Percentiles rank a stretch among this genome's conserved stretches.
These are phyloP conservation scores for Muschampia plurimacula DNA, from an alignment of 2,888 invertebrate genomes.

Conservation along the genomic window DNA sequence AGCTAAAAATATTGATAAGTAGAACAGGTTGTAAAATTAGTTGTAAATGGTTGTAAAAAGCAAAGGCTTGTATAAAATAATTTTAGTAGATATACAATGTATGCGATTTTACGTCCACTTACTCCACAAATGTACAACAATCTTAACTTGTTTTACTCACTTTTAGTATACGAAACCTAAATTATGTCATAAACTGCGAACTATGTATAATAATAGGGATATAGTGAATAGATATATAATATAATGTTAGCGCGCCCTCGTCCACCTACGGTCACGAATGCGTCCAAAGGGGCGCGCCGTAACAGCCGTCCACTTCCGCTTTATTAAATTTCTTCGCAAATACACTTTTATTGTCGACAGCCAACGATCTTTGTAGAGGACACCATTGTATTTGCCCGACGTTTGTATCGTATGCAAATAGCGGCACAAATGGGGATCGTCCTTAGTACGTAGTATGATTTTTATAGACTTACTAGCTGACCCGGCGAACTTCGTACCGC, in stretches of 20 bases:
- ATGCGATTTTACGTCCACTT: no score
- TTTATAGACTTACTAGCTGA: constrained; percentile 63
- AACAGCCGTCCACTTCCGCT: constrained; percentile 81
- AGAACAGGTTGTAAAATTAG: no score
- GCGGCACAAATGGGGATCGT: constrained; percentile 68
- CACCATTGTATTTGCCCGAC: constrained; percentile 69
- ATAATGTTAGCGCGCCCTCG: constrained; percentile 29
- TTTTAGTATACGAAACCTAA: neutral
- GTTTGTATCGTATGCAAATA: constrained; percentile 83
- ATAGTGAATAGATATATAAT: neutral
- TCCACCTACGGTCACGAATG: constrained; percentile 39
- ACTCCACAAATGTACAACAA: no score
- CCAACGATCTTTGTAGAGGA: constrained; percentile 76
- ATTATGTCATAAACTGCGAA: neutral
- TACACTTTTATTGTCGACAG: constrained; percentile 81
- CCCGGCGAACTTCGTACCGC: neutral
- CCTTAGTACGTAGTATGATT: constrained; percentile 76
- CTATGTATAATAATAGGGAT: constrained; percentile 18
- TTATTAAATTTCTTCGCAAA: constrained; percentile 86
- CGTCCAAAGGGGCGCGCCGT: constrained; percentile 64
- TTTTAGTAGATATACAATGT: no score
- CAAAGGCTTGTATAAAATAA: no score
- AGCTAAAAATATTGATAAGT: no score
- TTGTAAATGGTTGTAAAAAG: no score
- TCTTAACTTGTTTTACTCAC: neutral